Percentiles rank a stretch among this genome's conserved stretches.
Evolutionary conservation across 2,797 vertebrate genomes (phyloP).

Genomic region (Falco cherrug): DNA sequence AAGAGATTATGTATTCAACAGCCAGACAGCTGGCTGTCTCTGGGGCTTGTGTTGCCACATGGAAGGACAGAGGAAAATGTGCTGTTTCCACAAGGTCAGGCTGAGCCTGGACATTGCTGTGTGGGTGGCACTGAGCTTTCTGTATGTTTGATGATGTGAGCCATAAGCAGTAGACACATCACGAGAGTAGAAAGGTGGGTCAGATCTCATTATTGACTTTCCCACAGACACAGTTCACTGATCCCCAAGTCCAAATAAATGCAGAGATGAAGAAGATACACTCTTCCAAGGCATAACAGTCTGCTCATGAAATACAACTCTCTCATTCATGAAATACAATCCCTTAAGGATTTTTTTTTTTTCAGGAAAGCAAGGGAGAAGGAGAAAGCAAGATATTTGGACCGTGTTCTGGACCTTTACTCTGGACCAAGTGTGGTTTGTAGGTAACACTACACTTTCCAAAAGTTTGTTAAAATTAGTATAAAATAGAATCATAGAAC

Average conservation of each 20-base stretch:
- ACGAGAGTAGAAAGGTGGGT: neutral
- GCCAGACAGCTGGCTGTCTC: neutral
- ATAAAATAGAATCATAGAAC: neutral
- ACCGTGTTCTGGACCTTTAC: neutral
- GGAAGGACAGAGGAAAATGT: neutral
- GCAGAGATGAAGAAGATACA: neutral
- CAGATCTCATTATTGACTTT: neutral
- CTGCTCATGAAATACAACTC: neutral
- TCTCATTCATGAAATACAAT: neutral
- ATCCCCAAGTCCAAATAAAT: neutral
- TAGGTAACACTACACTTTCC: neutral
- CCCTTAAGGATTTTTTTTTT: neutral
- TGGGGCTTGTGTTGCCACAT: neutral
- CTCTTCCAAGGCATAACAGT: neutral
- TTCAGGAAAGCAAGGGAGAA: neutral
- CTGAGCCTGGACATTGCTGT: neutral
- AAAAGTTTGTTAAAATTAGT: neutral
- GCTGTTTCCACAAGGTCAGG: neutral
- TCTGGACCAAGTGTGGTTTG: neutral
- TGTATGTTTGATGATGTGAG: neutral
- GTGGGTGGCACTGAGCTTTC: neutral
- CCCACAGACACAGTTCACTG: neutral
- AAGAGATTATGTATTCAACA: neutral
- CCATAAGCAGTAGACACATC: rapidly evolving
- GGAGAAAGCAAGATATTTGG: neutral